Percentiles rank a stretch among this genome's conserved stretches.
These are phyloP conservation scores for Melanotus villosus DNA, from an alignment of 2,888 invertebrate species.

Conservation along the genomic window DNA sequence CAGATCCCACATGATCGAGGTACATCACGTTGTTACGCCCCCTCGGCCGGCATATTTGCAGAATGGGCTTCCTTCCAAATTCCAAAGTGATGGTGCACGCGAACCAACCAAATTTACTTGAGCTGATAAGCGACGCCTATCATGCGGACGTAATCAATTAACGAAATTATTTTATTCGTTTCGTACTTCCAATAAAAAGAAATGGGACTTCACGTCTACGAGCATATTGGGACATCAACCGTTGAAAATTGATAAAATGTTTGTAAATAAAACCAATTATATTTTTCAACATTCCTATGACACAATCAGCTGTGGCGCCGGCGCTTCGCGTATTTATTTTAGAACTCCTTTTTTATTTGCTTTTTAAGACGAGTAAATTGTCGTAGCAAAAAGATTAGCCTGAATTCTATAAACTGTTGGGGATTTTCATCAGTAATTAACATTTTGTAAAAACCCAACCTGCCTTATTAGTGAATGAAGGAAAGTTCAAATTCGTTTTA, in stretches of 20 bases:
- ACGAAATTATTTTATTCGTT: neutral
- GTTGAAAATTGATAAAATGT: neutral
- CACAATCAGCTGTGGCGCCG: slow-evolving; percentile 47
- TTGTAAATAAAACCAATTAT: slow-evolving; percentile 43
- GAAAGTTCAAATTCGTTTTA: no score
- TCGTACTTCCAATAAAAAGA: neutral
- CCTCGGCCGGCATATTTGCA: neutral
- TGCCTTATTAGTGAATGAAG: no score
- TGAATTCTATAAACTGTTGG: no score
- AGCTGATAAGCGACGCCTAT: slow-evolving; percentile 1
- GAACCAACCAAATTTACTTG: neutral
- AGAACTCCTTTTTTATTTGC: neutral
- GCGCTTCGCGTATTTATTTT: slow-evolving; percentile 38
- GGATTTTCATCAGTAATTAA: no score
- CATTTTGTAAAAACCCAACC: no score
- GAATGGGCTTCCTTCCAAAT: slow-evolving; percentile 15
- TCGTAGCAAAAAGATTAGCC: no score
- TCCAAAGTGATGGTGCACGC: slow-evolving; percentile 3
- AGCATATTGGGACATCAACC: slow-evolving; percentile 3
- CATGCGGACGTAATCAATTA: neutral
- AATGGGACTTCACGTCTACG: neutral
- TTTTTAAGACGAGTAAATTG: neutral
- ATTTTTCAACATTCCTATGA: slow-evolving; percentile 41
- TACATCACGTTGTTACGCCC: slow-evolving; percentile 6
- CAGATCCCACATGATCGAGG: neutral